Evolutionary conservation across 2,888 invertebrate genomes (phyloP).

Genomic region (Abrostola triplasia): DNA sequence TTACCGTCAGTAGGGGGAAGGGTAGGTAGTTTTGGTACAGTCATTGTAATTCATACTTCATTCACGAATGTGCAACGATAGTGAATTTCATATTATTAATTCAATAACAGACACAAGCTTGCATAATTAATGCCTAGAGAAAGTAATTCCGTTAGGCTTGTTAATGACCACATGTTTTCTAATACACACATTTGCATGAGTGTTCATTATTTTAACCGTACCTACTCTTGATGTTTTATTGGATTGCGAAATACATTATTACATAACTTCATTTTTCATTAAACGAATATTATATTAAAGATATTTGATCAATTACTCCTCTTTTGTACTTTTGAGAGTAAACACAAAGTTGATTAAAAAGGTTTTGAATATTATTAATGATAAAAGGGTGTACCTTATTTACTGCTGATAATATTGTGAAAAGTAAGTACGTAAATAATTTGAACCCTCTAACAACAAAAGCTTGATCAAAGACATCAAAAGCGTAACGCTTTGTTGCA

Average conservation of each 20-base stretch:
- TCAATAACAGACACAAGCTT: conserved; percentile 45
- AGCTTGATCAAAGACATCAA: conserved; percentile 60
- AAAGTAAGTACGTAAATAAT: conserved; percentile 48
- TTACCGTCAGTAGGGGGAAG: not conserved
- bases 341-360: too few species aligned
- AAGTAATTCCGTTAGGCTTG: conserved; percentile 50
- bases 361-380: conserved; percentile 28
- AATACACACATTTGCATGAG: conserved; percentile 48
- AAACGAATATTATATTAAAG: too few species aligned
- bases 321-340: too few species aligned
- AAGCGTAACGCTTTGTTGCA: conserved; percentile 54
- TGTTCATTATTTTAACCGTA: conserved; percentile 24
- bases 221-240: not conserved
- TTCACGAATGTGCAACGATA: conserved; percentile 28
- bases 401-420: conserved; percentile 39
- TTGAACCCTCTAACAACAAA: conserved; percentile 40
- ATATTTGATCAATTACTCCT: too few species aligned
- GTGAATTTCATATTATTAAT: conserved; percentile 52
- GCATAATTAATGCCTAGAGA: conserved; percentile 55
- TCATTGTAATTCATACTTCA: conserved; percentile 17
- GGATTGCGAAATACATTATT: not conserved
- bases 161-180: conserved; percentile 52
- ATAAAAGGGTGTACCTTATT: conserved; percentile 26
- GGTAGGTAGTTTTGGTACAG: conserved; percentile 4
- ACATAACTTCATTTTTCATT: too few species aligned